These are phyloP conservation scores for Oegoconia quadripuncta DNA, from an alignment of 2,888 invertebrate species.

Conservation along the genomic window DNA sequence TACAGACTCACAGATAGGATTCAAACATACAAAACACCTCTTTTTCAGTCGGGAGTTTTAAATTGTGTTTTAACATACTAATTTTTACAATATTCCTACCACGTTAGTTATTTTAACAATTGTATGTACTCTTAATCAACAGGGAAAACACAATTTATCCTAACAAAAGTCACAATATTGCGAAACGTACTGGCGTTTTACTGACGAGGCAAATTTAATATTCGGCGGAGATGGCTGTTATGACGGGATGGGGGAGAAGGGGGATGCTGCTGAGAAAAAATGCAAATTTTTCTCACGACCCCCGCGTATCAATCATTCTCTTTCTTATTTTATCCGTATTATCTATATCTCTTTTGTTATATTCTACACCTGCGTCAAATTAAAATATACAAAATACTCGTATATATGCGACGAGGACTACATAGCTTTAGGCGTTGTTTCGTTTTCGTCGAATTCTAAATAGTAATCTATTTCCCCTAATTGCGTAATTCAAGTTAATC, in stretches of 20 bases:
- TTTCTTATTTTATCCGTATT: conserved; percentile 37
- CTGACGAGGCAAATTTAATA: conserved; percentile 69
- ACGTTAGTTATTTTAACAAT: conserved; percentile 7
- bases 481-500: conserved; percentile 60
- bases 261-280: conserved; percentile 36
- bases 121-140: conserved; percentile 13
- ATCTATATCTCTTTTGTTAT: conserved; percentile 31
- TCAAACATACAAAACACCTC: no score
- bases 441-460: conserved; percentile 35
- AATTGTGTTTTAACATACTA: no score
- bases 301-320: conserved; percentile 57
- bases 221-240: conserved; percentile 53
- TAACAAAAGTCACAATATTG: conserved; percentile 59
- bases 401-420: background rate
- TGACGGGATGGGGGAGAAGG: conserved; percentile 29
- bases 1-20: no score
- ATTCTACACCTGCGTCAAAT: conserved; percentile 30
- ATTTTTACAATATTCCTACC: no score
- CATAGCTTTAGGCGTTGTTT: background rate
- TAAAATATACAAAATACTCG: conserved; percentile 12
- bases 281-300: conserved; percentile 40
- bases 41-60: no score
- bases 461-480: conserved; percentile 61
- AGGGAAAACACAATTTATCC: conserved; percentile 26
- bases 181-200: conserved; percentile 46